phyloP scores from a whole-genome alignment of 2,797 vertebrate genomes.

The Champsocephalus esox region DNA sequence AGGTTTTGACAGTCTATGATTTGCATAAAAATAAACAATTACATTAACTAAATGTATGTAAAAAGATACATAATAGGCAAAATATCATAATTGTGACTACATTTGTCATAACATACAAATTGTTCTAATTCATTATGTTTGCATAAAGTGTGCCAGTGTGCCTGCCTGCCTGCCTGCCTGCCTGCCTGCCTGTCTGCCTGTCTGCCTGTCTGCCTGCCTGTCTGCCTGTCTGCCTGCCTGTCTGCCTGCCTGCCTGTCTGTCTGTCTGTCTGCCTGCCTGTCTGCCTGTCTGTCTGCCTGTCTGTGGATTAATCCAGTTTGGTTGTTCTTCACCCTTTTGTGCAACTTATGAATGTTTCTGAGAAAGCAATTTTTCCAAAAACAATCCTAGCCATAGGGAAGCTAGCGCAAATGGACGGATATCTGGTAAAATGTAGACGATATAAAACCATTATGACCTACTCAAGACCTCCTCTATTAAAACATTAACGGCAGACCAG shows the following conservation, averaged over 20 bases:
- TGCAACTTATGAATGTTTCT: conserved; percentile 10
- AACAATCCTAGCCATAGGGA: conserved; percentile 29
- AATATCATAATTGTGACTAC: conserved; percentile 22
- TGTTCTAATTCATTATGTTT: background rate
- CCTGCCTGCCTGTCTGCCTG: no score
- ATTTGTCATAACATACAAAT: conserved; percentile 6
- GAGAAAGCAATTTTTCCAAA: conserved; percentile 28
- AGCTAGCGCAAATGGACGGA: conserved; percentile 28
- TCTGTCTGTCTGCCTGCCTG: no score
- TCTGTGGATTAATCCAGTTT: background rate
- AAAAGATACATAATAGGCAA: background rate
- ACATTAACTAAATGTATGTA: background rate
- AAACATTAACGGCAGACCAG: conserved; percentile 64
- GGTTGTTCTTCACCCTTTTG: conserved; percentile 7
- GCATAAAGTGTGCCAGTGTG: no score
- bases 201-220: no score
- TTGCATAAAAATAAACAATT: background rate
- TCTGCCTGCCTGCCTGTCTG: no score
- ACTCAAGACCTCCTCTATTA: conserved; percentile 65
- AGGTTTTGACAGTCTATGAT: background rate
- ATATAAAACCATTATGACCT: conserved; percentile 67
- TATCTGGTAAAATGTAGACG: conserved; percentile 34
- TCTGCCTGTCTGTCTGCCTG: no score
- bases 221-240: no score
- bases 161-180: no score